Base-by-base conservation (phyloP, 1,140 invertebrate genomes). In the Drosophila bifasciata region DNA sequence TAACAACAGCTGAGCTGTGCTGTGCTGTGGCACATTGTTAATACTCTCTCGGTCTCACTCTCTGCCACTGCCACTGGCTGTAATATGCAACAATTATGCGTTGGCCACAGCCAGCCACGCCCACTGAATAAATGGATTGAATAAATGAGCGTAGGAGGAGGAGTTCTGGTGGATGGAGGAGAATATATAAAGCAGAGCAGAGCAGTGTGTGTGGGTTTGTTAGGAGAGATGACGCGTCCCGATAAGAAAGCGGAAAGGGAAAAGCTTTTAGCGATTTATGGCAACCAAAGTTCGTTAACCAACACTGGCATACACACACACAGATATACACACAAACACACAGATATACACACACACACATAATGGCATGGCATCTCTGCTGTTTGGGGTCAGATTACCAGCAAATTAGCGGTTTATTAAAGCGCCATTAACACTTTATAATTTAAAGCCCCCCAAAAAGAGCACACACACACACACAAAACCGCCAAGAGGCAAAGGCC, bases 371-470 rank as follows among this genome's bases (percentile, higher is more conserved):
- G 3, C 23, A 17, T 8, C 23, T 19, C n/a, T 21, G 39, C 32
- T 41, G 53, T 11, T 11, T 56, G 61, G 62, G 71, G 49, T 76
- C 73, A 75, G 74, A 69, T 76, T 69, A 70, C 74, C 71, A 57
- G 64, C 63, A 76, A 76, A 76, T 76, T 76, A 76, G 74, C 64
- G 74, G 74, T 76, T 76, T 76, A 76, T 76, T 76, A 76, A 76
- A 76, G 74, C 51, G 64, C 53, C 63, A 61, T 76, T 76, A 76
- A 76, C 74, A 76, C 74, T 76, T 76, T 76, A 76, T 76, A 76
- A 76, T 76, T 76, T 76, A 75, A 76, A 36, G 73, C 56, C 57
- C n/a, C 53, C 53, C 48, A 8, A 74, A 58, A 67, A 76, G 53
- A 44, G 39, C 50, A 40, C 49, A 32, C 32, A 41, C 9, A 39